A percentile compares a stretch with the other conserved stretches of the same genome.
Conservation (phyloP, 2,888 invertebrate species). For the Omphaloscelis lunosa region DNA sequence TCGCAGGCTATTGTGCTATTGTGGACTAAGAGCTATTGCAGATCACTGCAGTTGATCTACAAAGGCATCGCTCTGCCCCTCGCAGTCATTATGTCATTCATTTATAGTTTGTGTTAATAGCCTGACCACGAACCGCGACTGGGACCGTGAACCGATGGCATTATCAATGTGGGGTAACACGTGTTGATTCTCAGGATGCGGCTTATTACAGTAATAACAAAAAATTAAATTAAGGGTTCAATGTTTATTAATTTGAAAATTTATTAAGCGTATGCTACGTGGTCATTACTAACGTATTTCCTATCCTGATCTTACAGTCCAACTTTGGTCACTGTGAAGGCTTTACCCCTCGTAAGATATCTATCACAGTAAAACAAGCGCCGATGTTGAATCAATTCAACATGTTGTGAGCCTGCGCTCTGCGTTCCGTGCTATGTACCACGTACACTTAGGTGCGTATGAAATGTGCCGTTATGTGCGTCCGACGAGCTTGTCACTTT, state of each 20-base stretch:
- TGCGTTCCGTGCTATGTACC: neutral
- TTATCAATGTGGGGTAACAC: slow-evolving; percentile 5
- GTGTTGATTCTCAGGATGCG: slow-evolving; percentile 9
- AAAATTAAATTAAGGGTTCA: neutral
- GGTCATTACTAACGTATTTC: neutral
- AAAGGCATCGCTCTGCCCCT: slow-evolving; percentile 11
- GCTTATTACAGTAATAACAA: neutral
- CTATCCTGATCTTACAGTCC: neutral
- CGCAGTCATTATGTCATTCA: slow-evolving; percentile 25
- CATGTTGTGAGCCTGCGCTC: neutral
- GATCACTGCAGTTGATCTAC: slow-evolving; percentile 14
- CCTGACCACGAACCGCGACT: slow-evolving; percentile 8
- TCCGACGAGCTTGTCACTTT: slow-evolving; percentile 56
- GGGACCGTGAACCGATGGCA: slow-evolving; percentile 16
- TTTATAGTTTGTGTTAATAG: slow-evolving; percentile 18
- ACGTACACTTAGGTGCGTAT: too few relatives aligned
- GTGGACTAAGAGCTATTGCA: neutral
- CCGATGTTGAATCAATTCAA: neutral
- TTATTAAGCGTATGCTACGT: too few relatives aligned
- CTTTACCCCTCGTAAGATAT: neutral
- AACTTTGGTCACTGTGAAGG: neutral
- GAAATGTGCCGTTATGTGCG: slow-evolving; percentile 11
- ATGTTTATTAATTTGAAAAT: neutral
- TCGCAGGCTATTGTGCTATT: neutral
- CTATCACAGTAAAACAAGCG: neutral